Base-by-base conservation (phyloP, 2,888 invertebrate genomes). In the Caenorhabditis virilis region DNA sequence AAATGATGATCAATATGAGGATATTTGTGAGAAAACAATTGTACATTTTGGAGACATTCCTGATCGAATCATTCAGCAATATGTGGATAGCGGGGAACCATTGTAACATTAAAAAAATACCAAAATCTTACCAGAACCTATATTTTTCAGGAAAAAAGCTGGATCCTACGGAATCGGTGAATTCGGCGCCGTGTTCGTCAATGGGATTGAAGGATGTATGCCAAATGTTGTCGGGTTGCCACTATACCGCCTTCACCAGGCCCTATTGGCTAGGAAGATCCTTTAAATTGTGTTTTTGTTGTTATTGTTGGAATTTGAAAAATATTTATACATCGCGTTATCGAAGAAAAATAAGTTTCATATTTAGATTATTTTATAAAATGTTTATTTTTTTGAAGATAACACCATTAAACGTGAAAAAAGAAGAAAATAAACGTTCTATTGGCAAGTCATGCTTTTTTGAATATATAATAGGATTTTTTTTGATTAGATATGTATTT, bases 121-220 rank as follows among this genome's bases (percentile, higher is more conserved):
- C 9, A 7, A n/a, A n/a, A n/a, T n/a, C n/a, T n/a, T n/a, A n/a
- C 6, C 30, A 13, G 13, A 41, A 41, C 41, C 41, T 5, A 18
- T 16, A 11, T 47, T 35, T 30, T 83, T 20, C 78, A 86, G 86
- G 80, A 86, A 85, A 69, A 86, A 86, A 86, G 94, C 94, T 6
- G 94, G 94, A n/a, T 90, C 89, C 0, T 95, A 93, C 84, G 93
- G 92, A 1, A 90, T 93, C 51, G 92, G 92, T 85, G 91, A 90
- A 0, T 84, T 89, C 1, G 94, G 92, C 6, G 91, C 91, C 0
- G 89, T 90, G n/a, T 86, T 95, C 50, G 88, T 94, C 39, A 88
- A 90, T 80, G 87, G 88, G 74, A 89, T 95, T 39, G 87, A 90
- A 33, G 94, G 87, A 49, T 93, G 93, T 82, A 92, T 89, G 85